Evolutionary conservation across 2,797 vertebrate genomes (phyloP).

Genomic region (Mormyrus proboscirostris): DNA sequence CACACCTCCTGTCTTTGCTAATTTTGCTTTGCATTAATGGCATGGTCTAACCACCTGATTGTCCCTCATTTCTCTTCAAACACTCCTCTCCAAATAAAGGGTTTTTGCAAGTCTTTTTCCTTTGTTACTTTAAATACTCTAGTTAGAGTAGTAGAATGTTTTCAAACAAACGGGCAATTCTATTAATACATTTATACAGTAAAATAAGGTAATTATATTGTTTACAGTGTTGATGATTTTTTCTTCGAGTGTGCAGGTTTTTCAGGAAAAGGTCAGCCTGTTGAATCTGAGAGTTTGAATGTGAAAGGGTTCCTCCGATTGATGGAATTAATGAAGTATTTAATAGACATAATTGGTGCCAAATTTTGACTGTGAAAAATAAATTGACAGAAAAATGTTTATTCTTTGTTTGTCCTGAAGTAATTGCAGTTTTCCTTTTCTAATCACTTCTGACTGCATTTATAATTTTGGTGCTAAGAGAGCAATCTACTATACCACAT

Average conservation of each 20-base stretch:
- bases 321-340: slow-evolving; percentile 5
- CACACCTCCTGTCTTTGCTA: background rate
- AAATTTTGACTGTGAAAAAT: background rate
- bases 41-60: background rate
- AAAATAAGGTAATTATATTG: background rate
- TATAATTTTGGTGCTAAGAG: background rate
- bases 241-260: background rate
- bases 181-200: background rate
- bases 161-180: background rate
- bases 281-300: background rate
- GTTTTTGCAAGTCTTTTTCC: background rate
- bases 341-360: background rate
- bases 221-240: background rate
- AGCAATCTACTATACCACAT: background rate
- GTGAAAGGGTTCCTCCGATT: background rate
- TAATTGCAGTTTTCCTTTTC: slow-evolving; percentile 2
- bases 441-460: slow-evolving; percentile 7
- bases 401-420: slow-evolving; percentile 7
- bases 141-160: background rate
- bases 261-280: background rate
- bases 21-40: background rate
- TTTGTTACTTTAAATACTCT: background rate
- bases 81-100: background rate
- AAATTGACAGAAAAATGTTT: slow-evolving; percentile 10
- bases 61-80: background rate